Base-by-base conservation (phyloP, 1,140 invertebrate species). In the Orius laevigatus region DNA sequence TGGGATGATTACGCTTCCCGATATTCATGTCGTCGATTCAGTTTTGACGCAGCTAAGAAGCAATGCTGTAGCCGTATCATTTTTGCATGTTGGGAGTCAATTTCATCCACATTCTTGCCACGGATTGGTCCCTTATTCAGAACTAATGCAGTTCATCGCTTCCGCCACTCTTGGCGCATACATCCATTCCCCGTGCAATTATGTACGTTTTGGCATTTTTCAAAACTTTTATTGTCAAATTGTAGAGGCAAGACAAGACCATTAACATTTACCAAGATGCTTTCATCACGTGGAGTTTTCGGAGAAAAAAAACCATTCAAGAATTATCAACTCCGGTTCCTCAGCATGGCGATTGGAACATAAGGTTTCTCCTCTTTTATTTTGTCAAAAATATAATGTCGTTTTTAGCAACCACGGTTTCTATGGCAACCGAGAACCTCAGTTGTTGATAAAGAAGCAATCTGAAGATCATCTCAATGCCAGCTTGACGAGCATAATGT, bases 141-240 rank as follows among this genome's bases (percentile, higher is more conserved):
- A 89, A 61, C 64, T 89, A 12, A 72, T 90, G 66, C 70, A 80
- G 57, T 88, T 87, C 59, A 71, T 90, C 52, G 72, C 85, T 32
- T 71, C 71, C 38, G 81, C 84, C 15, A 89, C 86, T 11, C 74
- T 81, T 59, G 86, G 86, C 34, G 73, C 72, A 48, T 86, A 80
- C 60, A 67, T 59, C 10, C 52, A 52, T 35, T 50, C 49, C 2
- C 44, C 53, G 19, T 48, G 51, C 14, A 18, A 20, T 42, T 40
- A 31, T 6, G 44, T 50, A 19, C 9, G n/a, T 41, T 49, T 16
- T 6, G 6, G 16, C 16, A 20, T 67, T 70, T 63, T 55, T 61
- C 57, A n/a, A 53, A 51, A 33, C 35, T 36, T 45, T 31, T 9
- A 49, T 50, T 39, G n/a, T n/a, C n/a, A n/a, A n/a, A n/a, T 58